Evolutionary conservation across 2,888 invertebrate species (phyloP), one percentile per base, ranked within the genome.

Genomic region (Ptychoptera contaminata): DNA sequence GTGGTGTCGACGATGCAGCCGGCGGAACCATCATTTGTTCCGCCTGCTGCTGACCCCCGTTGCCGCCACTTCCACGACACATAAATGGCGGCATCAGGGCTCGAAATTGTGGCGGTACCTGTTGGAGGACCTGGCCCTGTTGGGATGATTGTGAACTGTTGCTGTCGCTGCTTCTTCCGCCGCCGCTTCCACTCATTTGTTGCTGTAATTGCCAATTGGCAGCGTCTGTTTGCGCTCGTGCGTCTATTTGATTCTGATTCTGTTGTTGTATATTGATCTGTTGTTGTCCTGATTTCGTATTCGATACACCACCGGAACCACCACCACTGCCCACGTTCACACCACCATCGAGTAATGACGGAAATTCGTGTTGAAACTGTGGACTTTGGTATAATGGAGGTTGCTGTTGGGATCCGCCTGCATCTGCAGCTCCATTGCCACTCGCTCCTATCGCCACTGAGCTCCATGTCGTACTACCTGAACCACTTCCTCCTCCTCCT

Each of bases 331-430:
- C 31, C 15, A 12, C 40, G 38, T 45, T 46, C 48, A 49, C 47
- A 48, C 70, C 72, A 58, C 74, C 68, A 54, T 74, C 74, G 62
- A 74, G 74, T 56, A 76, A 65, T 62, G 86, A 87, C 61, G 94
- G 94, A 73, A 94, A 94, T 72, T 94, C 94, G 79, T 91, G 88
- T 70, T 90, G 90, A 73, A 91, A 92, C 68, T 85, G 85, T 56
- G 87, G 78, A 66, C 81, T 86, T 65, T 88, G 82, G 56, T 82
- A 81, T 49, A 82, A 71, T 34, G 76, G 76, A 40, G 76, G 76
- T 43, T 74, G 67, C 16, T 55, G 54, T 42, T 56, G 53, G 42
- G 55, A 56, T 36, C 54, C 53, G 41, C 54, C 56, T 32, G 40
- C 38, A 12, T 16, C 16, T 12, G 34, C 42, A 9, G 16, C 34